These are phyloP conservation scores for Phrynocephalus vlangalii DNA, from an alignment of 2,797 vertebrate species.

Conservation along the genomic window DNA sequence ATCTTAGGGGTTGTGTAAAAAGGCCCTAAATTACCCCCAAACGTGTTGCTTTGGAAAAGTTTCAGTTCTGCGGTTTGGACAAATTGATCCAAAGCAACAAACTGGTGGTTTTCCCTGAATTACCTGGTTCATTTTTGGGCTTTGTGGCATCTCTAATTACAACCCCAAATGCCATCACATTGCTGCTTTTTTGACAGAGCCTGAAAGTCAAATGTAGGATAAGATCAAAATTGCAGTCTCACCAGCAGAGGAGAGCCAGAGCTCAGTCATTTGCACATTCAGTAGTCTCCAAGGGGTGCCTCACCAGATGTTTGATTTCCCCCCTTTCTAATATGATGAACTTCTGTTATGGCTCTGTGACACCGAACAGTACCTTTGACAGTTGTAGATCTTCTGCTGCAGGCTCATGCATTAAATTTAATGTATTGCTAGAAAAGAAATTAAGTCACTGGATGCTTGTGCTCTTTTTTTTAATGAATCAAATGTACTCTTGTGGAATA, in stretches of 20 bases:
- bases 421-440: constrained; percentile 52
- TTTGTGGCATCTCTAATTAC: neutral
- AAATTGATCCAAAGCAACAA: too few species aligned
- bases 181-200: constrained; percentile 16
- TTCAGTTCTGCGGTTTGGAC: too few species aligned
- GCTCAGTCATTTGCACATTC: constrained; percentile 42
- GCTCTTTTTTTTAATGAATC: constrained; percentile 15
- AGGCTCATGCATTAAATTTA: constrained; percentile 48
- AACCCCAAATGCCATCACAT: constrained; percentile 41
- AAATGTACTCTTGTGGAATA: neutral
- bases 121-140: too few species aligned
- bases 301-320: constrained; percentile 20
- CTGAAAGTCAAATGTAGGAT: constrained; percentile 63
- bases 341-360: constrained; percentile 46
- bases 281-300: constrained; percentile 34
- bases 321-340: constrained; percentile 17
- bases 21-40: too few species aligned
- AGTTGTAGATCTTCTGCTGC: constrained; percentile 54
- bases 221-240: constrained; percentile 54
- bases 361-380: constrained; percentile 48
- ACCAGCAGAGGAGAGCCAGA: constrained; percentile 37
- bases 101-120: too few species aligned
- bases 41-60: too few species aligned
- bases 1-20: too few species aligned
- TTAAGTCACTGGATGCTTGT: constrained; percentile 30